phyloP scores from a whole-genome alignment of 2,113 vertebrate species.

The Scomber colias region DNA sequence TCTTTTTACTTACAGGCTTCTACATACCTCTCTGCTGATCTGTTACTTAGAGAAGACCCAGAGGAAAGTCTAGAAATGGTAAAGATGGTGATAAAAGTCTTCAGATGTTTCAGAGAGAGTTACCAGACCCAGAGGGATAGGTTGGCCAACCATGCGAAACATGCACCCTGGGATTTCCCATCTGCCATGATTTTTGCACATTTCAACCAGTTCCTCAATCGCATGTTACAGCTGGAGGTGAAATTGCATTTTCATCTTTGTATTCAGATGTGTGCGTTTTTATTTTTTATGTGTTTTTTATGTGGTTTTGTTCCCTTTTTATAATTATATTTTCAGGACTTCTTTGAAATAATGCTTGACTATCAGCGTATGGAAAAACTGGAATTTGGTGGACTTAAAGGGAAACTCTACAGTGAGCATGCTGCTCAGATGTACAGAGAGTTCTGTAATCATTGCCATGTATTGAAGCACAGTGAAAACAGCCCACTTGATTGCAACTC shows the following conservation, averaged over 20 bases:
- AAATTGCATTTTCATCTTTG: constrained; percentile 20
- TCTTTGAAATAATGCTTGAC: constrained; percentile 83
- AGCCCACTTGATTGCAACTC: constrained; percentile 77
- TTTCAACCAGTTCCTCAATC: constrained; percentile 84
- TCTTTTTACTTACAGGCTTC: constrained; percentile 73
- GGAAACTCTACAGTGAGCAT: constrained; percentile 81
- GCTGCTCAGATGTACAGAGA: constrained; percentile 78
- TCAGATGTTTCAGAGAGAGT: constrained; percentile 81
- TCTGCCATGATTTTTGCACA: constrained; percentile 84
- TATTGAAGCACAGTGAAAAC: constrained; percentile 78
- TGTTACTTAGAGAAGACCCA: constrained; percentile 85
- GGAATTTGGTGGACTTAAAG: constrained; percentile 84
- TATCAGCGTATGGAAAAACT: constrained; percentile 89
- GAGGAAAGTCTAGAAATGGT: constrained; percentile 85
- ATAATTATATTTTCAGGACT: constrained; percentile 69
- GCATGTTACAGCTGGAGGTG: constrained; percentile 86
- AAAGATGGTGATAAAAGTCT: constrained; percentile 75
- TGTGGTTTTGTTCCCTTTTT: neutral
- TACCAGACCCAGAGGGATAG: constrained; percentile 82
- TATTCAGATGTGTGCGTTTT: neutral
- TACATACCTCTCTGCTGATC: constrained; percentile 81
- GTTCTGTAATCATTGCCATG: constrained; percentile 81
- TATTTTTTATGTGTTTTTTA: neutral
- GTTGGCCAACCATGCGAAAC: constrained; percentile 73
- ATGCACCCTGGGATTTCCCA: constrained; percentile 87